These are phyloP conservation scores for Benitochromis conjunctus DNA, from an alignment of 2,113 vertebrate genomes.

Conservation along the genomic window DNA sequence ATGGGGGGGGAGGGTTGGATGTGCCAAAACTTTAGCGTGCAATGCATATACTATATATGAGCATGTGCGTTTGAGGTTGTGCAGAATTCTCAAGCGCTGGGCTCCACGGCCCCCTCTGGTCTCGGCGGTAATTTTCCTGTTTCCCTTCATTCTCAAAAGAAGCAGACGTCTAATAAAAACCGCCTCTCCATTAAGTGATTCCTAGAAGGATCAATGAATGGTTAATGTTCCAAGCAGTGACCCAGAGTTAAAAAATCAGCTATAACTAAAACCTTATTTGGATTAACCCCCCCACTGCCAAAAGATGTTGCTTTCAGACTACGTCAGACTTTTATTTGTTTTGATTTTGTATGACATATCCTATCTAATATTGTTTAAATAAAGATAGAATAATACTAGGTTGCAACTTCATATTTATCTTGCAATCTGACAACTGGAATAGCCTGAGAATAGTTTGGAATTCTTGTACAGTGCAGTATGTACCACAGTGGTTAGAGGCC, in stretches of 20 bases:
- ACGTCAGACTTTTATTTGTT: slow-evolving; percentile 28
- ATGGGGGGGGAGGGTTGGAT: background rate
- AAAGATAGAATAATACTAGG: background rate
- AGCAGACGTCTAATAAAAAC: slow-evolving; percentile 60
- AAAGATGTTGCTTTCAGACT: slow-evolving; percentile 20
- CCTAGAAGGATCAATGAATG: slow-evolving; percentile 34
- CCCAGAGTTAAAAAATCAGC: slow-evolving; percentile 10
- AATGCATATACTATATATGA: background rate
- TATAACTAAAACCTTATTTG: slow-evolving; percentile 38
- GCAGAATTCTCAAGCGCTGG: background rate
- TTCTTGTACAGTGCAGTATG: background rate
- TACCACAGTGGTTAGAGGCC: background rate
- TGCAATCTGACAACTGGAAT: background rate
- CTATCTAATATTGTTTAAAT: background rate
- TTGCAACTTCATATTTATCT: slow-evolving; percentile 24
- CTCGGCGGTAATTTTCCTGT: slow-evolving; percentile 17
- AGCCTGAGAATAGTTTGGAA: slow-evolving; percentile 1
- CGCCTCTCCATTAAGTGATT: slow-evolving; percentile 57
- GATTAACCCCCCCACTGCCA: background rate
- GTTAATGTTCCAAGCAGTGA: slow-evolving; percentile 52
- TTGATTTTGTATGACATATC: background rate
- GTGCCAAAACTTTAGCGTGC: slow-evolving; percentile 28
- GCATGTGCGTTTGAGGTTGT: background rate
- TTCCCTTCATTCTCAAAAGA: slow-evolving; percentile 33
- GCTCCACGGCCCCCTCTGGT: slow-evolving; percentile 23